Percentiles rank a stretch among this genome's conserved stretches.
Conservation (phyloP, 2,113 vertebrate genomes). For the Prinia subflava region DNA sequence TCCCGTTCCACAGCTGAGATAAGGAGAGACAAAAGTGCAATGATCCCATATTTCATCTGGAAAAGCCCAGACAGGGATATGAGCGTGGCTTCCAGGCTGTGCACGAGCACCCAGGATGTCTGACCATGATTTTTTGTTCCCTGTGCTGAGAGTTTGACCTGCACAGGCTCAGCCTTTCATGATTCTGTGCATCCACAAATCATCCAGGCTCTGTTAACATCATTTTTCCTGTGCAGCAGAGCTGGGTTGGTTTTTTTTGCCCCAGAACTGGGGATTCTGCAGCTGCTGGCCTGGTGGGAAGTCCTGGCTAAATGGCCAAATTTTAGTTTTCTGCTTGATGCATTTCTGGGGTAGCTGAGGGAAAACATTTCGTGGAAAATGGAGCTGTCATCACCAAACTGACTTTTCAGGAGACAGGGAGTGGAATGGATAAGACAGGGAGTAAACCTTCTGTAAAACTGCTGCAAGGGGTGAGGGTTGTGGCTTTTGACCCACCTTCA, state of each 20-base stretch:
- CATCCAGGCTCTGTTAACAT: neutral
- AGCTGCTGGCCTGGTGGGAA: neutral
- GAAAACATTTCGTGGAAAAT: neutral
- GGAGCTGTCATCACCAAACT: neutral
- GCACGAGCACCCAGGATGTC: rapidly evolving
- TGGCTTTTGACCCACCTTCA: neutral
- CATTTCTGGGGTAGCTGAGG: neutral
- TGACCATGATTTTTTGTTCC: rapidly evolving
- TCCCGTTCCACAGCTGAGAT: neutral
- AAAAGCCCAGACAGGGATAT: neutral
- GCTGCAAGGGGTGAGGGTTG: rapidly evolving
- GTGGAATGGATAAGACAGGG: neutral
- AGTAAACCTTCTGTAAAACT: neutral
- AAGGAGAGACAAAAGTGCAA: neutral
- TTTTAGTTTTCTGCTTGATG: neutral
- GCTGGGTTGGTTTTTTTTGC: neutral
- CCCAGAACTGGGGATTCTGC: neutral
- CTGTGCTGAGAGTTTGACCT: neutral
- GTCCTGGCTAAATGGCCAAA: neutral
- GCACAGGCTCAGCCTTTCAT: neutral
- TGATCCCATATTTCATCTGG: neutral
- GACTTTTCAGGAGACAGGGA: neutral
- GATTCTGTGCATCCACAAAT: neutral
- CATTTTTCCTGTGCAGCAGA: neutral
- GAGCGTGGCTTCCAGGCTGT: neutral